phyloP scores from a whole-genome alignment of 2,113 vertebrate species.

The Paralichthys olivaceus region DNA sequence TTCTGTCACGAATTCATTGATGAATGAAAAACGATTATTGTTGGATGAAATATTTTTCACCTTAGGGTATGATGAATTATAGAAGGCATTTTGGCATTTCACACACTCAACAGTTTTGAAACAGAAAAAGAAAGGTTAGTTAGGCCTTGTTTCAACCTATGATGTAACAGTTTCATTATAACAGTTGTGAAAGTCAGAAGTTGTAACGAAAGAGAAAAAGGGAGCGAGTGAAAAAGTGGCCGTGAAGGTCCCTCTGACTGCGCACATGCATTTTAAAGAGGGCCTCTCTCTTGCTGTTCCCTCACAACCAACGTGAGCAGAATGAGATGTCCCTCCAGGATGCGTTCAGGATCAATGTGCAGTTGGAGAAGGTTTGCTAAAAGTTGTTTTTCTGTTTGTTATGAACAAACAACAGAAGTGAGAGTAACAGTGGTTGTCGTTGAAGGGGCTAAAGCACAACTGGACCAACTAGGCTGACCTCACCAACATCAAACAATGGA shows the following conservation, averaged over 20 bases:
- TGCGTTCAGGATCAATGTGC: conserved; percentile 37
- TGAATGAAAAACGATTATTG: too few species aligned
- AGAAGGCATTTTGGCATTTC: too few species aligned
- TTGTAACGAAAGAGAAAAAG: neutral
- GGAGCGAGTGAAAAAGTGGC: conserved; percentile 30
- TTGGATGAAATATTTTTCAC: neutral
- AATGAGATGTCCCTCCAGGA: conserved; percentile 53
- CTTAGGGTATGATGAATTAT: neutral
- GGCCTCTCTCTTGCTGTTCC: conserved; percentile 44
- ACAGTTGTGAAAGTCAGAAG: neutral
- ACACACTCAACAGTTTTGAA: neutral
- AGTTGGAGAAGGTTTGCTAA: conserved; percentile 20
- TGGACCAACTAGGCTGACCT: conserved; percentile 68
- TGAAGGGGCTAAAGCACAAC: conserved; percentile 27
- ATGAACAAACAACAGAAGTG: conserved; percentile 30
- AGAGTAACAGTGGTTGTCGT: neutral
- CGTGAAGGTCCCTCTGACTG: conserved; percentile 45
- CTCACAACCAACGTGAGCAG: conserved; percentile 66
- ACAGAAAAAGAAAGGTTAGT: neutral
- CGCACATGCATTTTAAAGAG: conserved; percentile 74
- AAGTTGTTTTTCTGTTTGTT: conserved; percentile 29
- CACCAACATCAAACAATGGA: conserved; percentile 70
- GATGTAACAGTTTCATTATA: too few species aligned
- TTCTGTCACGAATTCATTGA: too few species aligned
- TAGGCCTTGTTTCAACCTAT: neutral